Evolutionary conservation across 2,888 invertebrate genomes (phyloP).

Genomic region (Mythimna vitellina): DNA sequence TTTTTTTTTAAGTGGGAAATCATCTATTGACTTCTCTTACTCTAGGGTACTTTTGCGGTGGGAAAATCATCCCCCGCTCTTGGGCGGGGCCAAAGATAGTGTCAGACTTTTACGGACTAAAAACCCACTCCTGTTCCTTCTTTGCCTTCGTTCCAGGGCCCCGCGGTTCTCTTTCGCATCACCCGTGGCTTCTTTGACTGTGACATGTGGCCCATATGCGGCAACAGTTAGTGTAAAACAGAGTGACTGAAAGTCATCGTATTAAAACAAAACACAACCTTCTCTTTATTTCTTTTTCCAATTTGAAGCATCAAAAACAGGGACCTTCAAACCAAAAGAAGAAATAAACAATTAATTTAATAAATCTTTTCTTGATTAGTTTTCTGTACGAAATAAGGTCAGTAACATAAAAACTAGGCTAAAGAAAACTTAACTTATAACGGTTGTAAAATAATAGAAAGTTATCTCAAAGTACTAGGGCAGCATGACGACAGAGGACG

Average conservation of each 20-base stretch:
- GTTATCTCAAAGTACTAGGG: constrained; percentile 6
- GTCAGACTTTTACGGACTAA: too few relatives aligned
- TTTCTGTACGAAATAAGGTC: constrained; percentile 7
- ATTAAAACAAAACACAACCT: background rate
- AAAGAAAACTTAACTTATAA: constrained; percentile 23
- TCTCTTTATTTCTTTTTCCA: background rate
- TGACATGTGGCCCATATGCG: too few relatives aligned
- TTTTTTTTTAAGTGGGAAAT: too few relatives aligned
- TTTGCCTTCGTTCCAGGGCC: too few relatives aligned
- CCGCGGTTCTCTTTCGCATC: too few relatives aligned
- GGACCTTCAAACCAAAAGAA: background rate
- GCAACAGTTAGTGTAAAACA: background rate
- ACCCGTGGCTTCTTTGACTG: too few relatives aligned
- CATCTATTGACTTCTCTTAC: too few relatives aligned
- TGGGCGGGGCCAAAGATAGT: too few relatives aligned
- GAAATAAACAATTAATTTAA: background rate
- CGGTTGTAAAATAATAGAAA: constrained; percentile 28
- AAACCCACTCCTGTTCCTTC: too few relatives aligned
- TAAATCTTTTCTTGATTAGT: background rate
- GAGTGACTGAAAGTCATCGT: too few relatives aligned
- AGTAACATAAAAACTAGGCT: constrained; percentile 15
- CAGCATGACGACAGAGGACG: constrained; percentile 2
- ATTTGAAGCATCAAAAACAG: constrained; percentile 1
- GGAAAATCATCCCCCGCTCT: too few relatives aligned
- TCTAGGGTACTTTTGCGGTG: too few relatives aligned